These are phyloP conservation scores for Calliopum simillimum DNA, from an alignment of 2,888 invertebrate species.

Conservation along the genomic window DNA sequence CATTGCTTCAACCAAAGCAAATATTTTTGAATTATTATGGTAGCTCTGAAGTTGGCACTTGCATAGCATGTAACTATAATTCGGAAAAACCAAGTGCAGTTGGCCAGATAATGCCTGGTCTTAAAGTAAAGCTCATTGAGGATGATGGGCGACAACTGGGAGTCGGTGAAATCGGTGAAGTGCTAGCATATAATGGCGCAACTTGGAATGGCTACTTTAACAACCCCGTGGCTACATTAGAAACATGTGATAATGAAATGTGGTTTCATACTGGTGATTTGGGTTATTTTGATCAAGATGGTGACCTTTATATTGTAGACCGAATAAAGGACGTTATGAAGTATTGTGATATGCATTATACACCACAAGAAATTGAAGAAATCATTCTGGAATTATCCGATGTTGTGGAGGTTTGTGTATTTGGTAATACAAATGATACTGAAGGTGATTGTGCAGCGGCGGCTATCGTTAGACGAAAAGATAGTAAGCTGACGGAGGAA, in stretches of 20 bases:
- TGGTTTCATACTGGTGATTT: no score
- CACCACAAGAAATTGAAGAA: constrained; percentile 61
- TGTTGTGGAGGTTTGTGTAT: constrained; percentile 57
- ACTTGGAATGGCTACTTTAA: constrained; percentile 60
- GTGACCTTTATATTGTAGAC: constrained; percentile 57
- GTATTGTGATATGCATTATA: constrained; percentile 57
- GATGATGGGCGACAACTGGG: constrained; percentile 50
- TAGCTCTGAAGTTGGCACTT: constrained; percentile 53
- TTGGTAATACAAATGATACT: constrained; percentile 56
- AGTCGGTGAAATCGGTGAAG: no score
- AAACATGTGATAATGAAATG: constrained; percentile 54
- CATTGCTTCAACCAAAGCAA: constrained; percentile 34
- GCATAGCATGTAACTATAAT: constrained; percentile 47
- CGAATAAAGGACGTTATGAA: constrained; percentile 63
- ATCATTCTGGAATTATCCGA: constrained; percentile 52
- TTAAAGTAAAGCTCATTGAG: constrained; percentile 54
- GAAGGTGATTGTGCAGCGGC: constrained; percentile 57
- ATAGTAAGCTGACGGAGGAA: constrained; percentile 39
- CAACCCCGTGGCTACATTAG: constrained; percentile 53
- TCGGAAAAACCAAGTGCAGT: constrained; percentile 48
- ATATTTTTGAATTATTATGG: constrained; percentile 53
- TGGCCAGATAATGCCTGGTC: constrained; percentile 50
- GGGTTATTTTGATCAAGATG: constrained; percentile 61
- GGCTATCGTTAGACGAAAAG: constrained; percentile 50
- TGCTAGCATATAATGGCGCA: constrained; percentile 49